Conservation (phyloP, 2,888 invertebrate genomes). For the Nymphalis polychloros region DNA sequence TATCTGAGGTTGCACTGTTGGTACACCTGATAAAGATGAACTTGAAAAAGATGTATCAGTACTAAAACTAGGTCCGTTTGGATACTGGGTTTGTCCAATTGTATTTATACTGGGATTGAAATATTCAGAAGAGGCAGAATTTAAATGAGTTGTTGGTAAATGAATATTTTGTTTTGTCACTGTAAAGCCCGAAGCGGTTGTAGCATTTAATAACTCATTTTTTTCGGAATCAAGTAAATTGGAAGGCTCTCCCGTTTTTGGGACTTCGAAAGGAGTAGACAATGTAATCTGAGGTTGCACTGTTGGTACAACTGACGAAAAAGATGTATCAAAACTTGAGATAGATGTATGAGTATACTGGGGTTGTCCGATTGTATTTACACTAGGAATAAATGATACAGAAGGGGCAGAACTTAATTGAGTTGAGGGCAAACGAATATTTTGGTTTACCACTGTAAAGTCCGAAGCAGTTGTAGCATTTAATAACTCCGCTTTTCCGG, state of each 20-base stretch:
- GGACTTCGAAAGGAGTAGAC: not conserved
- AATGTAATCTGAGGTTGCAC: not conserved
- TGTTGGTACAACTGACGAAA: not conserved
- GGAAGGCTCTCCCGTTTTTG: not conserved
- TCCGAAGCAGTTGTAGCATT: not conserved
- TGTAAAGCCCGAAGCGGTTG: not conserved
- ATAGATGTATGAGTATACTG: too few relatives aligned
- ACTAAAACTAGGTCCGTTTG: too few relatives aligned
- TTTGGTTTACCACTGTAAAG: not conserved
- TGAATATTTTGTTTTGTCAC: slow-evolving; percentile 9
- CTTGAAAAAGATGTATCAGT: not conserved
- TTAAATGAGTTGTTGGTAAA: slow-evolving; percentile 6
- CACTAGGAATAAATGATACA: too few relatives aligned
- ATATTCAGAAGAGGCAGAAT: not conserved
- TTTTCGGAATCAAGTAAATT: not conserved
- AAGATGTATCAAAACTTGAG: not conserved
- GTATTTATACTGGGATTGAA: too few relatives aligned
- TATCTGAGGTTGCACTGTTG: not conserved
- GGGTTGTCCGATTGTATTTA: too few relatives aligned
- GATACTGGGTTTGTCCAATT: too few relatives aligned
- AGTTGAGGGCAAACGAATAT: slow-evolving; percentile 9
- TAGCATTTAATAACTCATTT: not conserved
- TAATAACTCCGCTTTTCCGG: not conserved
- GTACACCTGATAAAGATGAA: not conserved
- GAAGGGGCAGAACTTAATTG: not conserved